Evolutionary conservation across 2,888 invertebrate species (phyloP).

Genomic region (Caenorhabditis panamensis): DNA sequence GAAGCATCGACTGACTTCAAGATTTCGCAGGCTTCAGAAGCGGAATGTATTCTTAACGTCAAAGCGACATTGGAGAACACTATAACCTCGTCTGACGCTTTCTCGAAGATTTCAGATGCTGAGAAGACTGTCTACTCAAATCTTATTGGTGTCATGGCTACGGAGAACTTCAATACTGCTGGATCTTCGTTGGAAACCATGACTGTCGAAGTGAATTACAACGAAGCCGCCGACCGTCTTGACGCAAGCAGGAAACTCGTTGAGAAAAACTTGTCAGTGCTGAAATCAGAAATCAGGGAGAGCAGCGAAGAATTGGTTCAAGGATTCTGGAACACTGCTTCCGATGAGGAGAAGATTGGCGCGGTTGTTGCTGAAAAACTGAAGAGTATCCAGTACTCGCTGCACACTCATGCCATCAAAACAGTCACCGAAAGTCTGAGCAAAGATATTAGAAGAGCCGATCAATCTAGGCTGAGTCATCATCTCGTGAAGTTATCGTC

Average conservation of each 20-base stretch:
- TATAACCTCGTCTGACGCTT: constrained; percentile 8
- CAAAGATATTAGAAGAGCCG: constrained; percentile 11
- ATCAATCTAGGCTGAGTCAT: constrained; percentile 4
- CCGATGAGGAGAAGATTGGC: constrained; percentile 39
- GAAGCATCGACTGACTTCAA: constrained; percentile 19
- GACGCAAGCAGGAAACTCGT: constrained; percentile 32
- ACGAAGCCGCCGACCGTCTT: constrained; percentile 23
- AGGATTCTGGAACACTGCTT: constrained; percentile 65
- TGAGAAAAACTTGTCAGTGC: constrained; percentile 15
- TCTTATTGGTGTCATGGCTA: constrained; percentile 34
- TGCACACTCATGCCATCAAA: constrained; percentile 46
- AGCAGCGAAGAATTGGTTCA: constrained; percentile 56
- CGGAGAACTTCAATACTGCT: constrained; percentile 34
- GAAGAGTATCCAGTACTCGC: constrained; percentile 40
- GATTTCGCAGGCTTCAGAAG: constrained; percentile 23
- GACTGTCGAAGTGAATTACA: constrained; percentile 28
- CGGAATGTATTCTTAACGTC: constrained; percentile 28
- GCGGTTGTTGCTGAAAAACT: constrained; percentile 44
- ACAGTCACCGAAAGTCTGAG: constrained; percentile 31
- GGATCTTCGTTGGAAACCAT: constrained; percentile 28
- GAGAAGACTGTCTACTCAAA: constrained; percentile 38
- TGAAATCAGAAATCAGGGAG: constrained; percentile 39
- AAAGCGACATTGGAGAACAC: constrained; percentile 19
- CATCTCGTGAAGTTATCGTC: constrained; percentile 44
- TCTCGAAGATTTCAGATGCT: constrained; percentile 25